Evolutionary conservation across 2,888 invertebrate genomes (phyloP).

Genomic region (Hirudinaria manillensis): DNA sequence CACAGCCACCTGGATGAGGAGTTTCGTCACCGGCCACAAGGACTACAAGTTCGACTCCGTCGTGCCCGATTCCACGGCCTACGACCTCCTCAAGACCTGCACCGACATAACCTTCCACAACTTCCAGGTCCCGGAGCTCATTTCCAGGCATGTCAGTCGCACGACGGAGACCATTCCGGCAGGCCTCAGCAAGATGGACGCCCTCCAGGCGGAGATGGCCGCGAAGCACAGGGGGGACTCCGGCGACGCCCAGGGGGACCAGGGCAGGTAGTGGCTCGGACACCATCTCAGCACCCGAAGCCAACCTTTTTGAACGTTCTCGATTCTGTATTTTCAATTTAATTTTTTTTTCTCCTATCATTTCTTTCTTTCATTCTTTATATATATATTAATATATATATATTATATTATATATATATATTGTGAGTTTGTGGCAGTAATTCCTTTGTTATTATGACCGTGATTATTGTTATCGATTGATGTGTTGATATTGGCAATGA

Average conservation of each 20-base stretch:
- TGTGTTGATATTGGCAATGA: too few species aligned
- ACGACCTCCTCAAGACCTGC: conserved; percentile 45
- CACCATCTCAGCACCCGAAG: too few species aligned
- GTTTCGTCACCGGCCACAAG: conserved; percentile 79
- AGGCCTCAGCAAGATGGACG: conserved; percentile 42
- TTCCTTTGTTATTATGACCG: too few species aligned
- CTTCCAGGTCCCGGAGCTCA: conserved; percentile 40
- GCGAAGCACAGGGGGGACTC: conserved; percentile 18
- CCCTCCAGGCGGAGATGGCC: conserved; percentile 31
- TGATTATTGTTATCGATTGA: too few species aligned
- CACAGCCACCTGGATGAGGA: conserved; percentile 87
- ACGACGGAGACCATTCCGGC: conserved; percentile 46
- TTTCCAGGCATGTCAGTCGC: conserved; percentile 42
- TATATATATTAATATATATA: too few species aligned
- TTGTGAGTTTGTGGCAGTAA: too few species aligned
- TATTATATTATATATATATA: too few species aligned
- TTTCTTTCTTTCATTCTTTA: too few species aligned
- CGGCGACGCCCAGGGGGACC: neutral
- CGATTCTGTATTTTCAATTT: too few species aligned
- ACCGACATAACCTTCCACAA: conserved; percentile 35
- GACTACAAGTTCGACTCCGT: conserved; percentile 85
- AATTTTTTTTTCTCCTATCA: too few species aligned
- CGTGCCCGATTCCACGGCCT: conserved; percentile 64
- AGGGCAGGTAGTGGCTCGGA: too few species aligned
- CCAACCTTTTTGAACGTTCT: too few species aligned